A percentile compares a stretch with the other conserved stretches of the same genome.
Evolutionary conservation across 2,888 invertebrate species (phyloP).

Genomic region (Aelia acuminata): DNA sequence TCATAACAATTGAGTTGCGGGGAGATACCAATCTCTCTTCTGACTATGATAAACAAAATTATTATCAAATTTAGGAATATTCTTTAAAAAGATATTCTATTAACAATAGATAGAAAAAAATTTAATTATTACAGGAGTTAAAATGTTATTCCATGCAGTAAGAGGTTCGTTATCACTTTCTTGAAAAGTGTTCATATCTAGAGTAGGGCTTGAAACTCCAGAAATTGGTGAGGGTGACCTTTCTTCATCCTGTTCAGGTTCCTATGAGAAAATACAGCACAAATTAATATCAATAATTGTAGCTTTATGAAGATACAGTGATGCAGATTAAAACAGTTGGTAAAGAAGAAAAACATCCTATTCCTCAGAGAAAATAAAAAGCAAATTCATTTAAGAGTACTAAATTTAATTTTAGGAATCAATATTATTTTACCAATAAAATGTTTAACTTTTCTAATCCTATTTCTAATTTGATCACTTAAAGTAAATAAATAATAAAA

Average conservation of each 20-base stretch:
- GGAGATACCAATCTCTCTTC: constrained; percentile 65
- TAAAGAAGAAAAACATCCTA: too few species aligned
- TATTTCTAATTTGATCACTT: too few species aligned
- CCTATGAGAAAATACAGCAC: neutral
- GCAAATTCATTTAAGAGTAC: too few species aligned
- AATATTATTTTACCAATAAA: too few species aligned
- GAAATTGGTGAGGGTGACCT: constrained; percentile 63
- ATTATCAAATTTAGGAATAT: neutral
- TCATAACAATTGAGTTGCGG: constrained; percentile 64
- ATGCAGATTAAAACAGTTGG: too few species aligned
- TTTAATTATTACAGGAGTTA: constrained; percentile 52
- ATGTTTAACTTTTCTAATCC: too few species aligned
- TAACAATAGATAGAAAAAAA: neutral
- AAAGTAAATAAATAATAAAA: too few species aligned
- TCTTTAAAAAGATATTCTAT: neutral
- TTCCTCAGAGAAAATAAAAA: too few species aligned
- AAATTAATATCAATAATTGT: constrained; percentile 34
- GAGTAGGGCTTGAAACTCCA: constrained; percentile 68
- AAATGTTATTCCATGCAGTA: constrained; percentile 61
- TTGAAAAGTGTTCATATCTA: constrained; percentile 75
- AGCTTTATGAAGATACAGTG: too few species aligned
- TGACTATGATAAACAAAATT: constrained; percentile 59
- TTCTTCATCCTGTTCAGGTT: constrained; percentile 61
- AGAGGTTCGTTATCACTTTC: constrained; percentile 74
- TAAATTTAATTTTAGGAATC: too few species aligned